Evolutionary conservation across 2,797 vertebrate species (phyloP).

Genomic region (Calcarius lapponicus): DNA sequence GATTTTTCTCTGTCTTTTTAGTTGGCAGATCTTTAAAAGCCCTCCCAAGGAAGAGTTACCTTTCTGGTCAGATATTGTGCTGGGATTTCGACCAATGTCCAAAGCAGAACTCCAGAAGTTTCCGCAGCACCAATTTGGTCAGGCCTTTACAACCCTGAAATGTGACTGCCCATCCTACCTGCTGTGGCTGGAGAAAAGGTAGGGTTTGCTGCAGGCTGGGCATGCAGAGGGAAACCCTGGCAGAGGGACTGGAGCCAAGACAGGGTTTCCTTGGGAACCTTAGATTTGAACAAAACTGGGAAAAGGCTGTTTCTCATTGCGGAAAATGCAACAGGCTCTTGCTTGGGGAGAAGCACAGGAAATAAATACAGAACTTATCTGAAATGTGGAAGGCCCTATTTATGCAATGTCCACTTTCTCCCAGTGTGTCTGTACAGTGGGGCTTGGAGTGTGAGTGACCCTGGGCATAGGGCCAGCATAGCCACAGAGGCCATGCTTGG

Average conservation of each 20-base stretch:
- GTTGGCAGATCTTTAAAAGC: slow-evolving; percentile 88
- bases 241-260: background rate
- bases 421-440: background rate
- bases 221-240: background rate
- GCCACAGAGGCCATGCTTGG: background rate
- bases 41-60: slow-evolving; percentile 77
- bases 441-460: fast-evolving
- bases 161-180: slow-evolving; percentile 88
- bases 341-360: background rate
- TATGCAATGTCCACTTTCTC: background rate
- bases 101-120: slow-evolving; percentile 85
- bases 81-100: slow-evolving; percentile 87
- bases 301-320: background rate
- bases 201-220: background rate
- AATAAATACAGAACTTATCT: background rate
- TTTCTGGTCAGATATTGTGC: slow-evolving; percentile 87
- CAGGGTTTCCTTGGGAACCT: background rate
- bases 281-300: background rate
- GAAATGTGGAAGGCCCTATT: background rate
- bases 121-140: slow-evolving; percentile 83
- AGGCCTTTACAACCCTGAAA: slow-evolving; percentile 88
- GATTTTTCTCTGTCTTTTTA: slow-evolving; percentile 55
- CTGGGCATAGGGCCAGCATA: background rate
- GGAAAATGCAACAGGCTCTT: background rate
- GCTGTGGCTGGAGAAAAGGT: slow-evolving; percentile 91